These are phyloP conservation scores for Taeniopygia guttata DNA, from an alignment of 2,797 vertebrate genomes.

Conservation along the genomic window DNA sequence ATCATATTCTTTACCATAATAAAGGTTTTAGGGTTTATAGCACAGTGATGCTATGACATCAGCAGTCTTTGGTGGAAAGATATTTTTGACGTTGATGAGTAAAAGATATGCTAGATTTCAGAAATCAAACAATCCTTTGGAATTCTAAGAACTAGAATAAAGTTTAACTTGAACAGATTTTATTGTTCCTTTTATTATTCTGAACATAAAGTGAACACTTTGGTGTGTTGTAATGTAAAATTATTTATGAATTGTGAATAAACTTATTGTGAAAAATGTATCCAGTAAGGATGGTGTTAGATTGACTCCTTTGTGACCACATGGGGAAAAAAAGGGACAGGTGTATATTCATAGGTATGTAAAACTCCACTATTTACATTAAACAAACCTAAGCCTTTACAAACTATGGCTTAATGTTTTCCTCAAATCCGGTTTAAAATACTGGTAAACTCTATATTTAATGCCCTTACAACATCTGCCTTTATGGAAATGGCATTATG, in stretches of 20 bases:
- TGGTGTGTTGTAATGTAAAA: background rate
- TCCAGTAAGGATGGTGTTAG: background rate
- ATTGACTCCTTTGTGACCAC: background rate
- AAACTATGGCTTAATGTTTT: background rate
- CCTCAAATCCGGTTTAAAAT: background rate
- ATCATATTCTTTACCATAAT: background rate
- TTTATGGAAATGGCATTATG: background rate
- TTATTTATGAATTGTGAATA: background rate
- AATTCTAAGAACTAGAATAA: background rate
- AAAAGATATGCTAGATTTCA: background rate
- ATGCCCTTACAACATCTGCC: background rate
- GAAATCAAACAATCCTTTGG: background rate
- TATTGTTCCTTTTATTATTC: background rate
- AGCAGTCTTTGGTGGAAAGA: background rate
- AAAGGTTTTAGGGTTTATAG: background rate
- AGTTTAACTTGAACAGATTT: background rate
- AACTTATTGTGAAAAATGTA: background rate
- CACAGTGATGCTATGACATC: background rate
- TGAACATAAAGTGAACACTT: background rate
- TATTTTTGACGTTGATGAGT: background rate
- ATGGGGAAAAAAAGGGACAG: background rate
- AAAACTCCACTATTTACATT: background rate
- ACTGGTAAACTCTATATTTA: background rate
- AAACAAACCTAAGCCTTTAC: background rate
- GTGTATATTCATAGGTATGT: background rate